Percentiles rank a stretch among this genome's conserved stretches.
Evolutionary conservation across 1,140 invertebrate species (phyloP).

Genomic region (Cyclargus thomasi): DNA sequence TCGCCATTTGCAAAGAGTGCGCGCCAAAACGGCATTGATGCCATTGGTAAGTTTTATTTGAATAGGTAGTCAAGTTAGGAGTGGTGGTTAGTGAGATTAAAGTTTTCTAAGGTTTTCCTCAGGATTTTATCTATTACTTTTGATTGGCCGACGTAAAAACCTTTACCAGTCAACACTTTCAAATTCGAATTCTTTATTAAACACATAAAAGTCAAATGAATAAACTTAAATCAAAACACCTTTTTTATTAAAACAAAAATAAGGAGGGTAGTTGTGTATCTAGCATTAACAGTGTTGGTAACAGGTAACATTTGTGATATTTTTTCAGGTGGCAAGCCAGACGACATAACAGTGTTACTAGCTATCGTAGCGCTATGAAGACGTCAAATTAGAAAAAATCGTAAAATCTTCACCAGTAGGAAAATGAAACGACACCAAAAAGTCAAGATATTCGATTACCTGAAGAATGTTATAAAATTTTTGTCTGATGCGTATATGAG

Average conservation of each 20-base stretch:
- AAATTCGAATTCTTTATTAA: no score
- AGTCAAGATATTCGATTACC: constrained; percentile 20
- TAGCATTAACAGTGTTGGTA: background rate
- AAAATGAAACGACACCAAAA: constrained; percentile 58
- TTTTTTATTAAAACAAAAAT: no score
- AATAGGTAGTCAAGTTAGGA: no score
- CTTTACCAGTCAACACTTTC: no score
- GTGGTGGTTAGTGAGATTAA: no score
- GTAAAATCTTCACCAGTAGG: constrained; percentile 13
- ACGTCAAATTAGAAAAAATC: constrained; percentile 35
- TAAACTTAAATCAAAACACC: no score
- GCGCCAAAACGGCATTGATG: constrained; percentile 92
- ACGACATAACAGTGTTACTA: constrained; percentile 97
- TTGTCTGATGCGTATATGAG: constrained; percentile 9
- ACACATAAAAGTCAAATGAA: no score
- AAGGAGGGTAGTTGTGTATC: no score
- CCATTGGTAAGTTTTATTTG: constrained; percentile 82
- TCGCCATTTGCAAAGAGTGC: constrained; percentile 97
- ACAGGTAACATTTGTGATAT: background rate
- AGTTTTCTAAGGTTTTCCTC: no score
- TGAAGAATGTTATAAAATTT: background rate
- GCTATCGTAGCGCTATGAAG: constrained; percentile 89
- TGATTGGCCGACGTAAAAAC: no score
- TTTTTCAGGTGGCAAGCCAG: constrained; percentile 92
- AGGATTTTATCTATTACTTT: no score